Percentiles rank a stretch among this genome's conserved stretches.
These are phyloP conservation scores for Clamator glandarius DNA, from an alignment of 2,797 vertebrate genomes.

Conservation along the genomic window DNA sequence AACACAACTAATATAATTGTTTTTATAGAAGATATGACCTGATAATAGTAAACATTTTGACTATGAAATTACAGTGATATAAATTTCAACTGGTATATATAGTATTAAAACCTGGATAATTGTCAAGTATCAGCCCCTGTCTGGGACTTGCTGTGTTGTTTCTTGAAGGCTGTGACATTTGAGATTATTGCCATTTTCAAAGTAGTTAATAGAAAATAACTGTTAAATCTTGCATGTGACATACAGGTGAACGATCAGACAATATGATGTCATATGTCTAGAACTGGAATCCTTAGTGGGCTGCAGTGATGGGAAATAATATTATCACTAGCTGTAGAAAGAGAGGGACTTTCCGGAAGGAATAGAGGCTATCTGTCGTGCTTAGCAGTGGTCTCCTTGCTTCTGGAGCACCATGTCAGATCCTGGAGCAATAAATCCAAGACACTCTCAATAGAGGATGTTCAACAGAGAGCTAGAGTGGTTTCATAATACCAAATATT, in stretches of 20 bases:
- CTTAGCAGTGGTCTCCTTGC: not conserved
- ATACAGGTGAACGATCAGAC: not conserved
- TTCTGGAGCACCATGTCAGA: not conserved
- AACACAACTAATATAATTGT: not conserved
- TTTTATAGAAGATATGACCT: not conserved
- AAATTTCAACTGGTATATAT: not conserved
- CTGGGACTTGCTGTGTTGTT: not conserved
- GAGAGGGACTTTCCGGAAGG: not conserved
- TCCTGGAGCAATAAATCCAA: not conserved
- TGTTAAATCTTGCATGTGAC: not conserved
- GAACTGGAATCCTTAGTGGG: not conserved
- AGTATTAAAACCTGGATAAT: not conserved
- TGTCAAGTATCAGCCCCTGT: not conserved
- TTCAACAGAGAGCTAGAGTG: not conserved
- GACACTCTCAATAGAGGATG: not conserved
- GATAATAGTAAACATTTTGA: not conserved
- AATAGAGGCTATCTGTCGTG: not conserved
- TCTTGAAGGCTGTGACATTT: not conserved
- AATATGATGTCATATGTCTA: accelerated
- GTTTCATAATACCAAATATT: not conserved
- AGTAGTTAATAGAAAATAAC: not conserved
- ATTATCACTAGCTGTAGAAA: not conserved
- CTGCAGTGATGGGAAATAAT: not conserved
- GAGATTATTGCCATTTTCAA: not conserved
- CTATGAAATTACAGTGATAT: not conserved